Conservation (phyloP, 23 tunicate genomes). For the Oikopleura albicans region DNA sequence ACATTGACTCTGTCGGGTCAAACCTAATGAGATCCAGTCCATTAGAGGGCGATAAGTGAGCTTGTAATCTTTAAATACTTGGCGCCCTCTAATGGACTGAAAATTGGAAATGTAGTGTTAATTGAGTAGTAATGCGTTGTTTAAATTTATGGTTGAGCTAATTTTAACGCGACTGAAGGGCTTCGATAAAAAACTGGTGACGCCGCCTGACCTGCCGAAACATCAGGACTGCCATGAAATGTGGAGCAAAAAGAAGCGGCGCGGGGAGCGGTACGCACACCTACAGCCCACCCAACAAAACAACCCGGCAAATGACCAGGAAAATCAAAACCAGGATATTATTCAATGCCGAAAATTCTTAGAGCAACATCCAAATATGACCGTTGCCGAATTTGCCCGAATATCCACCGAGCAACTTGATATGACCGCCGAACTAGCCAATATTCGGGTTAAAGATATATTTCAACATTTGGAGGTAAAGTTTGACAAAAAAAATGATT, state of each 20-base stretch:
- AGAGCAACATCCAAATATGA: not conserved
- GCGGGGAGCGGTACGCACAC: constrained; percentile 22
- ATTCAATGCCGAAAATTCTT: not conserved
- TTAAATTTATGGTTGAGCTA: not conserved
- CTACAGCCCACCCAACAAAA: not conserved
- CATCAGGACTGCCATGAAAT: constrained; percentile 94
- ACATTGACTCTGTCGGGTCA: too few species aligned
- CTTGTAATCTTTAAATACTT: too few species aligned
- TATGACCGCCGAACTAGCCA: not conserved
- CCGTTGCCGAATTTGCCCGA: not conserved
- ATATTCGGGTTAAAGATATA: not conserved
- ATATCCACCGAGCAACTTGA: not conserved
- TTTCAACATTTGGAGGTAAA: not conserved
- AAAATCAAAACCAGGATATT: not conserved
- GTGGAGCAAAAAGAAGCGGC: constrained; percentile 70
- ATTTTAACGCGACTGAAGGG: too few species aligned
- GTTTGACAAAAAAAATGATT: too few species aligned
- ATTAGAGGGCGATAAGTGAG: too few species aligned
- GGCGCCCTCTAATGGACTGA: too few species aligned
- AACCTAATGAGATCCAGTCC: too few species aligned
- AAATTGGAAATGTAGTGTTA: too few species aligned
- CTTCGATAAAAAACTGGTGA: not conserved
- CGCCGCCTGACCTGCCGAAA: constrained; percentile 34
- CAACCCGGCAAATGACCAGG: not conserved
- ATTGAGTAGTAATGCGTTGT: too few species aligned